Percentiles rank a stretch among this genome's conserved stretches.
Evolutionary conservation across 1,140 invertebrate species (phyloP).

Genomic region (Rhizoglyphus robini): DNA sequence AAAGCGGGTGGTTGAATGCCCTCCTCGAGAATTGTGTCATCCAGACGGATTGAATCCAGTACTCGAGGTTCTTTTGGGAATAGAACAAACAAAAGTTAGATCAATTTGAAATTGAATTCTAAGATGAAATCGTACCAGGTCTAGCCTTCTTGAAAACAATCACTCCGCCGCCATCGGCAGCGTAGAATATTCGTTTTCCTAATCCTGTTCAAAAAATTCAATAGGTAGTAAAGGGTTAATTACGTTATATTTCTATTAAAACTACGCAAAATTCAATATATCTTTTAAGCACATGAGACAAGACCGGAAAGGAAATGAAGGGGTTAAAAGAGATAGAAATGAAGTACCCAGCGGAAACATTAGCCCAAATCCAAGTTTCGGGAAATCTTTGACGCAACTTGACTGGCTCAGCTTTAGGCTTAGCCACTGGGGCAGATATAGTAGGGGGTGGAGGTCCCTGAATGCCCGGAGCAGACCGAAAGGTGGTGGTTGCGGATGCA

Average conservation of each 20-base stretch:
- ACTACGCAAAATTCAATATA: neutral
- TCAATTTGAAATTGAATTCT: no score
- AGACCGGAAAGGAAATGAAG: neutral
- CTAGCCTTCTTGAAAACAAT: conserved; percentile 6
- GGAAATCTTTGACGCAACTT: conserved; percentile 33
- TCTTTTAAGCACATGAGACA: no score
- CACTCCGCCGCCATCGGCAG: conserved; percentile 10
- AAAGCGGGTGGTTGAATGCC: conserved; percentile 13
- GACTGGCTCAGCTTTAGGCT: conserved; percentile 6
- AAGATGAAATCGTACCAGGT: conserved; percentile 1
- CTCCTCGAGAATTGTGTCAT: conserved; percentile 16
- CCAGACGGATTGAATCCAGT: conserved; percentile 1
- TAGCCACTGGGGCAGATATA: neutral
- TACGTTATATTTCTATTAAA: neutral
- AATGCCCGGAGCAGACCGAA: neutral
- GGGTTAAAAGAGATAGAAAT: neutral
- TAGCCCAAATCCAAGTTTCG: conserved; percentile 38
- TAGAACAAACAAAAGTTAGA: neutral
- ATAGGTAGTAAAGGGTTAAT: neutral
- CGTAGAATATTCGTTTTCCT: conserved; percentile 15
- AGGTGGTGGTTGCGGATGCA: neutral
- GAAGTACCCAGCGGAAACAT: conserved; percentile 29
- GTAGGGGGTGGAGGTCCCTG: neutral
- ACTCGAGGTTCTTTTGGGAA: neutral
- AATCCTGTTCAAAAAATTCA: neutral